Percentiles rank a stretch among this genome's conserved stretches.
These are phyloP conservation scores for Pantherophis guttatus DNA, from an alignment of 2,113 vertebrate genomes.

Conservation along the genomic window DNA sequence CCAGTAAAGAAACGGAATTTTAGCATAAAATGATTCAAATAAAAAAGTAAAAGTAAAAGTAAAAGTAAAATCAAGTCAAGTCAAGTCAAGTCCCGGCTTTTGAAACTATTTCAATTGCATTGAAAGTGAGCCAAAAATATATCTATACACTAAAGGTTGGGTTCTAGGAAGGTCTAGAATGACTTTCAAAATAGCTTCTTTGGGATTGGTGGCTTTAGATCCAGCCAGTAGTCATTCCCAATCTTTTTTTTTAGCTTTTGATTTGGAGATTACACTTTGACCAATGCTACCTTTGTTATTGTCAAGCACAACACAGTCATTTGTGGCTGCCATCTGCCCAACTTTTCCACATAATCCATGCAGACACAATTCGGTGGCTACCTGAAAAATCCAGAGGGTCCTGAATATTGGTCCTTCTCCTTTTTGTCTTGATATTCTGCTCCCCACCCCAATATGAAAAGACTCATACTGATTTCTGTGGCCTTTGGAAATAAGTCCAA, in stretches of 20 bases:
- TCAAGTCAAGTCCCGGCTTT: background rate
- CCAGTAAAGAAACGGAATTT: background rate
- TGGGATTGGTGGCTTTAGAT: background rate
- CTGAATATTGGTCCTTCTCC: background rate
- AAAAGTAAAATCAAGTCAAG: background rate
- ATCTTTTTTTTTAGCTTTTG: background rate
- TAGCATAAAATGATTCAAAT: background rate
- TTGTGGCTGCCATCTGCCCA: background rate
- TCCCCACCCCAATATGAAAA: conserved; percentile 1
- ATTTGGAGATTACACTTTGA: background rate
- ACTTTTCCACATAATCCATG: background rate
- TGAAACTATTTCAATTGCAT: background rate
- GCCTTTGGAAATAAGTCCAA: conserved; percentile 26
- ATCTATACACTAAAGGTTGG: background rate
- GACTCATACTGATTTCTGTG: conserved; percentile 8
- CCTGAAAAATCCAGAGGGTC: conserved; percentile 1
- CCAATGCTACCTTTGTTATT: background rate
- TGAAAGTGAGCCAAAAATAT: background rate
- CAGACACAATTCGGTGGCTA: background rate
- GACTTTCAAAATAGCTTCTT: background rate
- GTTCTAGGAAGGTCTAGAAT: background rate
- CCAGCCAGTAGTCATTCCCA: background rate
- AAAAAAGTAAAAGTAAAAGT: too few relatives aligned
- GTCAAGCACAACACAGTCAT: background rate
- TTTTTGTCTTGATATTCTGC: background rate